Evolutionary conservation across 92 coral and sea anemone species (phyloP).

Genomic region (Anthopleura xanthogrammica): DNA sequence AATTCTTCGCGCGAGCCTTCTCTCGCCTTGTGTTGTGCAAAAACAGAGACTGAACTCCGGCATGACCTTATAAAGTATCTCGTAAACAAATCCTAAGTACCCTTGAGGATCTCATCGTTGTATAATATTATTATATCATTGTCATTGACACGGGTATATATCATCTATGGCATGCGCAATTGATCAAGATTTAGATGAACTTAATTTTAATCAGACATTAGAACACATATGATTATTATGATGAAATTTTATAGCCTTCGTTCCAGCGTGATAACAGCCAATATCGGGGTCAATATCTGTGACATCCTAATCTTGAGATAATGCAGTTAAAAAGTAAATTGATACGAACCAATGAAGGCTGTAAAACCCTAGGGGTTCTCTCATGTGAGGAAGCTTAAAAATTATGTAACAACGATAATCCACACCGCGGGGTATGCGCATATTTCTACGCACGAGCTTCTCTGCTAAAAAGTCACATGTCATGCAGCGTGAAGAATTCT

Average conservation of each 20-base stretch:
- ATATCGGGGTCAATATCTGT: neutral
- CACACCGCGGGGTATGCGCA: too few relatives aligned
- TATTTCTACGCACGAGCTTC: too few relatives aligned
- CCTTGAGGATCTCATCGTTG: neutral
- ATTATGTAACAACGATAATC: too few relatives aligned
- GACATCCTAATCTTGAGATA: neutral
- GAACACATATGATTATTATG: neutral
- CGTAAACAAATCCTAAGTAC: slow-evolving; percentile 4
- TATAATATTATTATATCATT: neutral
- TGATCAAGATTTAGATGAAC: neutral
- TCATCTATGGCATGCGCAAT: neutral
- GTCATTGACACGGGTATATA: neutral
- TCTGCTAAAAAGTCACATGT: too few relatives aligned
- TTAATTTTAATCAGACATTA: neutral
- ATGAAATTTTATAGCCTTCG: neutral
- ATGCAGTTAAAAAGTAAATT: neutral
- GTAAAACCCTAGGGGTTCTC: neutral
- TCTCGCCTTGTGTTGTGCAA: slow-evolving; percentile 50
- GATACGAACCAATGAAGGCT: neutral
- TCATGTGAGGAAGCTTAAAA: neutral
- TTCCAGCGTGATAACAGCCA: neutral
- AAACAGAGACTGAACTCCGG: neutral
- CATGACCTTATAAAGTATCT: slow-evolving; percentile 6
- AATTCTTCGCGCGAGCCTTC: slow-evolving; percentile 56
- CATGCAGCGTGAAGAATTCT: too few relatives aligned